Percentiles rank a stretch among this genome's conserved stretches.
These are phyloP conservation scores for Todiramphus chloris DNA, from an alignment of 2,113 vertebrate species.

Conservation along the genomic window DNA sequence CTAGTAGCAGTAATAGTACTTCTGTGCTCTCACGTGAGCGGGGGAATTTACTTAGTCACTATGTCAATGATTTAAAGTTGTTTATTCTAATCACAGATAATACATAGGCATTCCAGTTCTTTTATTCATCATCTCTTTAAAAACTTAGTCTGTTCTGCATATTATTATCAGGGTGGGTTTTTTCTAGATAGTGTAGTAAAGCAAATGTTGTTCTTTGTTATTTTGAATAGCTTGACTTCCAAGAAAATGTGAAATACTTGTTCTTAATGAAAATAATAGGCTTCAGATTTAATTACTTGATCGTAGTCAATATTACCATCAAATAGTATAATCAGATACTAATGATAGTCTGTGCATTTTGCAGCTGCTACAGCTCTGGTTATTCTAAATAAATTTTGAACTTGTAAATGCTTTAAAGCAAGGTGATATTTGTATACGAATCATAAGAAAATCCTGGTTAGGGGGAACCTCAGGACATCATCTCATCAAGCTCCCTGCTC, in stretches of 20 bases:
- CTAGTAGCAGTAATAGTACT: neutral
- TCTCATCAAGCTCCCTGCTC: neutral
- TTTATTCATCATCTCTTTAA: neutral
- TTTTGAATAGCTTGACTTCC: neutral
- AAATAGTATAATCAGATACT: neutral
- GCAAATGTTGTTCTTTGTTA: neutral
- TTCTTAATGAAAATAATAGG: neutral
- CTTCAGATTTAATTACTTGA: neutral
- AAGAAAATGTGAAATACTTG: neutral
- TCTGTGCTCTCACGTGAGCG: neutral
- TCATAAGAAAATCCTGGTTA: neutral
- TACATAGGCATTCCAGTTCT: neutral
- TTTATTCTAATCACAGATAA: neutral
- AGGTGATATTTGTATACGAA: neutral
- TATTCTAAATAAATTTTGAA: neutral
- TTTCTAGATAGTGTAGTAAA: neutral
- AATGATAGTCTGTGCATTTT: neutral
- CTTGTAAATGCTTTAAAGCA: neutral
- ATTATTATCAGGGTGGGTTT: neutral
- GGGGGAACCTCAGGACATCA: neutral
- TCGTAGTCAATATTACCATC: neutral
- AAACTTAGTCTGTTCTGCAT: neutral
- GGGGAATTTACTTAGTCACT: neutral
- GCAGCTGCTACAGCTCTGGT: neutral
- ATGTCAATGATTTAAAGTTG: neutral